phyloP scores from a whole-genome alignment of 2,888 invertebrate species.

The Leucophora obtusa region DNA sequence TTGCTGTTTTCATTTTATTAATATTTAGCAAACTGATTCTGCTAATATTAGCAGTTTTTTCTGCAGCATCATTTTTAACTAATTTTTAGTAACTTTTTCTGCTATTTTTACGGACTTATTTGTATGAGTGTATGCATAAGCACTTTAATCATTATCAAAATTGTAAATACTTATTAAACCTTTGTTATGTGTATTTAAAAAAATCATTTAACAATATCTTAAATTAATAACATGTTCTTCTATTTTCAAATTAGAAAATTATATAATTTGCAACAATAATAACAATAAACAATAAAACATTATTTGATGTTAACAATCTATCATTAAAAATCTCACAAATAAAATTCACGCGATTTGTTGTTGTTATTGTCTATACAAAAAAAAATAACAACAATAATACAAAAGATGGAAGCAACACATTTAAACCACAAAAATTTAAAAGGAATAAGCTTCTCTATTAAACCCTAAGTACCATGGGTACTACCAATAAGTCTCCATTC shows the following conservation, averaged over 20 bases:
- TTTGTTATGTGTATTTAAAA: not conserved
- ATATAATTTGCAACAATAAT: conserved; percentile 44
- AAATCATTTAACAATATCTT: not conserved
- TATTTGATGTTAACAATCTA: conserved; percentile 34
- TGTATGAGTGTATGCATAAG: no score
- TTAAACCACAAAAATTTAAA: conserved; percentile 13
- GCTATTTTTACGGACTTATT: no score
- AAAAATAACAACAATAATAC: not conserved
- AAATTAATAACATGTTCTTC: conserved; percentile 16
- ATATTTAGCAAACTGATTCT: no score
- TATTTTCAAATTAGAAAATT: conserved; percentile 41
- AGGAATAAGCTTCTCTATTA: conserved; percentile 19
- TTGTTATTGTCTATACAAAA: not conserved
- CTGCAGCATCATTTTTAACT: no score
- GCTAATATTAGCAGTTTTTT: no score
- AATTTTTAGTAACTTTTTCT: no score
- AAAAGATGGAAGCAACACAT: conserved; percentile 22
- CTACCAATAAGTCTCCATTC: conserved; percentile 1
- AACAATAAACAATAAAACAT: conserved; percentile 29
- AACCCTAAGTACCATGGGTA: conserved; percentile 29
- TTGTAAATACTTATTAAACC: no score
- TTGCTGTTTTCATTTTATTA: no score
- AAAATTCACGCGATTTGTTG: conserved; percentile 40
- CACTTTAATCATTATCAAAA: no score
- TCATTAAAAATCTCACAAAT: conserved; percentile 42